A percentile compares a stretch with the other conserved stretches of the same genome.
Evolutionary conservation across 2,797 vertebrate genomes (phyloP).

Genomic region (Nasua narica): DNA sequence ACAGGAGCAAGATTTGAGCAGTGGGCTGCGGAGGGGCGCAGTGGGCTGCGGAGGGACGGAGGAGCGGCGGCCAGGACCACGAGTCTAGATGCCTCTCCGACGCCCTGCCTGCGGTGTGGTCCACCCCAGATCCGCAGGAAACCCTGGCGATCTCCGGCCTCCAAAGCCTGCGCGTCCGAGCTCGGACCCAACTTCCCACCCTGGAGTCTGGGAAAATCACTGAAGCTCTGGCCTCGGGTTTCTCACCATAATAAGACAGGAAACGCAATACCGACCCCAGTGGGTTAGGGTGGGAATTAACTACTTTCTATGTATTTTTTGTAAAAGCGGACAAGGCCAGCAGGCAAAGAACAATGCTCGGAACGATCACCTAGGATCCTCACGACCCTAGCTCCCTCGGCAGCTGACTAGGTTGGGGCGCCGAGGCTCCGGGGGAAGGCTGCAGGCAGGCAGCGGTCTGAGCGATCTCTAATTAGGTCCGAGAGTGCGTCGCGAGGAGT

Average conservation of each 20-base stretch:
- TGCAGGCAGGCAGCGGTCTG: not conserved
- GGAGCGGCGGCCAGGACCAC: not conserved
- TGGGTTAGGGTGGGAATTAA: not conserved
- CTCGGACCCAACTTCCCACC: not conserved
- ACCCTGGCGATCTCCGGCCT: not conserved
- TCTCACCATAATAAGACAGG: not conserved
- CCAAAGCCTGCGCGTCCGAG: not conserved
- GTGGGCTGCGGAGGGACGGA: not conserved
- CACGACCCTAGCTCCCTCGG: not conserved
- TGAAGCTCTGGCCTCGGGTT: not conserved
- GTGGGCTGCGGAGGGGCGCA: not conserved
- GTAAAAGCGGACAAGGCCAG: not conserved
- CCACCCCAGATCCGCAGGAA: not conserved
- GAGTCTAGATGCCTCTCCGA: not conserved
- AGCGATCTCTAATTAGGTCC: no score
- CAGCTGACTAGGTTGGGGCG: not conserved
- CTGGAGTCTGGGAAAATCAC: not conserved
- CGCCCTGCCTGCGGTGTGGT: not conserved
- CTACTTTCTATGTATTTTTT: not conserved
- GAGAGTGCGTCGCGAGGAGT: no score
- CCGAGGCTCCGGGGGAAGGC: not conserved
- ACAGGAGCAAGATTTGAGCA: not conserved
- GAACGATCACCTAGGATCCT: not conserved
- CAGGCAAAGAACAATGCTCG: not conserved
- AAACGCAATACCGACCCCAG: not conserved